phyloP scores from a whole-genome alignment of 2,113 vertebrate genomes.

The Entomyzon cyanotis region DNA sequence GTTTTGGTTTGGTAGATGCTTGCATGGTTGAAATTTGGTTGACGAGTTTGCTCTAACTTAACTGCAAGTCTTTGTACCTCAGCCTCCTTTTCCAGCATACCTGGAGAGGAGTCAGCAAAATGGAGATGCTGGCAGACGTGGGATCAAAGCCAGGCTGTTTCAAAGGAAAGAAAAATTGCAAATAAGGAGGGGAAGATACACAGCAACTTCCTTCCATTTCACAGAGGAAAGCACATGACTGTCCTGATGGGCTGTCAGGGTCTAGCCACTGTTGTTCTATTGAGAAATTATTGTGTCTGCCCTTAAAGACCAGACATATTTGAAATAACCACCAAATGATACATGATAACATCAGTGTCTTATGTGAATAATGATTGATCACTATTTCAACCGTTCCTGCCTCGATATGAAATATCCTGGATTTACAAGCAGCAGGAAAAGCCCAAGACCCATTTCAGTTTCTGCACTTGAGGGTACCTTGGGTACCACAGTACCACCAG shows the following conservation, averaged over 20 bases:
- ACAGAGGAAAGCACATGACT: not conserved
- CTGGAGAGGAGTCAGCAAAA: not conserved
- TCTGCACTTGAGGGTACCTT: not conserved
- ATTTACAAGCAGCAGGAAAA: not conserved
- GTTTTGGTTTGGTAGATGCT: not conserved
- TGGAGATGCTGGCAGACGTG: not conserved
- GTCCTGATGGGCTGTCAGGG: not conserved
- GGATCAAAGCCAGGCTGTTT: not conserved
- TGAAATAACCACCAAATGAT: conserved; percentile 1
- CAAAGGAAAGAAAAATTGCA: not conserved
- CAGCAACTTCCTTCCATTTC: not conserved
- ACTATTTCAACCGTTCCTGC: not conserved
- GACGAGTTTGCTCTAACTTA: not conserved
- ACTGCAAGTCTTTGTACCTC: not conserved
- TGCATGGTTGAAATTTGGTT: not conserved
- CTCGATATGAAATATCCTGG: not conserved
- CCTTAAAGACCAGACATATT: not conserved
- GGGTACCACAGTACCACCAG: not conserved
- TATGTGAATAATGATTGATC: not conserved
- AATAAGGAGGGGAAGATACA: not conserved
- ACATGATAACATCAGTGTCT: not conserved
- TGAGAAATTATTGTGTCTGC: not conserved
- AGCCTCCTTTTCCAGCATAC: not conserved
- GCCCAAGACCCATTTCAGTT: not conserved
- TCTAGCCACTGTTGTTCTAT: not conserved